These are phyloP conservation scores for Mus spretus DNA, from an alignment of 2,797 vertebrate genomes.

Conservation along the genomic window DNA sequence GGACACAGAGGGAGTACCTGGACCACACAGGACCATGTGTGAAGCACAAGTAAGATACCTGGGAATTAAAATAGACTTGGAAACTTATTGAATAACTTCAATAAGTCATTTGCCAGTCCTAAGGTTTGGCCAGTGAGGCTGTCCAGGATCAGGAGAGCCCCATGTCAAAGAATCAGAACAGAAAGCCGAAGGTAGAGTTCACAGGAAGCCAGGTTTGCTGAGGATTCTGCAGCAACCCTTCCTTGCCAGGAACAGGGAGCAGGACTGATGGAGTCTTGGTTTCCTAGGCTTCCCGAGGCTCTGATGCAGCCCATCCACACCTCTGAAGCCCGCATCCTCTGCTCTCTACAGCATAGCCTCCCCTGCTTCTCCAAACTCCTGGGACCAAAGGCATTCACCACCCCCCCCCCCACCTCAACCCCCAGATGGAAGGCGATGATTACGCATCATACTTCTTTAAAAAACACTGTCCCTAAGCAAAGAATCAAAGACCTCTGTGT, in stretches of 20 bases:
- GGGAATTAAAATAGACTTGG: neutral
- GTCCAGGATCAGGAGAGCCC: neutral
- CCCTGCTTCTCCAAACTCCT: neutral
- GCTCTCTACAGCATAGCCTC: neutral
- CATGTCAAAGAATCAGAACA: neutral
- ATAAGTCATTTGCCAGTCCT: neutral
- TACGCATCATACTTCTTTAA: neutral
- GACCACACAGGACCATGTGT: neutral
- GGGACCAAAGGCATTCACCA: neutral
- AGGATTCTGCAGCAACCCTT: neutral
- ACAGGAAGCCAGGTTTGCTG: neutral
- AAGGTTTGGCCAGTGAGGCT: neutral
- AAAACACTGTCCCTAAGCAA: neutral
- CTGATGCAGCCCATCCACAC: too few species aligned
- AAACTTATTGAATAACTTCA: too few species aligned
- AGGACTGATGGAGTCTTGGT: neutral
- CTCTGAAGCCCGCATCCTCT: neutral
- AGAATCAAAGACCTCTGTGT: neutral
- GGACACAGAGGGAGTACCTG: neutral
- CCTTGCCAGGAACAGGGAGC: too few species aligned
- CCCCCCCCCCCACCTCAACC: too few species aligned
- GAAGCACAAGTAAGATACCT: neutral
- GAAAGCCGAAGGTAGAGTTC: neutral
- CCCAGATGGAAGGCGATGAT: rapidly evolving
- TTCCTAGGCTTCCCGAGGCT: neutral